These are phyloP conservation scores for Uropsilus gracilis DNA, from an alignment of 2,113 vertebrate genomes.

Conservation along the genomic window DNA sequence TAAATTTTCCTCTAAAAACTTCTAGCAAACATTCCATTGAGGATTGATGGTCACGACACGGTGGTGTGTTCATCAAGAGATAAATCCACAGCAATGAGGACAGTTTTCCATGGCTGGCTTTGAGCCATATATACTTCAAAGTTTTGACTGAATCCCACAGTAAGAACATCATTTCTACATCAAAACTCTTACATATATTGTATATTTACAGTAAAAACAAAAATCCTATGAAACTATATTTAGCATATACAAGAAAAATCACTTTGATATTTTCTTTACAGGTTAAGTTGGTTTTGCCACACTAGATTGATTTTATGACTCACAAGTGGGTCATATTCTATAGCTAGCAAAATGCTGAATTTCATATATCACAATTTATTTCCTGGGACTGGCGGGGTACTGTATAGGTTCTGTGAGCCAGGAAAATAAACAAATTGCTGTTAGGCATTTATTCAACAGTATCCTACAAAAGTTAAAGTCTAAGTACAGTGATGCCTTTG, in stretches of 20 bases:
- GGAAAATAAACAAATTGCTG: neutral
- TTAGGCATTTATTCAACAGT: neutral
- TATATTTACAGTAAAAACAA: neutral
- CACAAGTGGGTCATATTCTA: neutral
- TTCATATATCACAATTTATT: neutral
- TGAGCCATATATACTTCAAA: neutral
- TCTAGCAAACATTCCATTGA: neutral
- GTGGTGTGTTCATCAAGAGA: neutral
- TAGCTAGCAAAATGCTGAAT: neutral
- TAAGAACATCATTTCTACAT: neutral
- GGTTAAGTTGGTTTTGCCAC: neutral
- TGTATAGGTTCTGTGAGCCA: neutral
- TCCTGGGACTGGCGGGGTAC: neutral
- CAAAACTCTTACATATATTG: neutral
- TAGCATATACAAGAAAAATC: neutral
- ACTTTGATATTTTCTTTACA: neutral
- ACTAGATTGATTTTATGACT: neutral
- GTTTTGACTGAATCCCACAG: neutral
- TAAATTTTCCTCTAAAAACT: neutral
- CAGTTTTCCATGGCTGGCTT: neutral
- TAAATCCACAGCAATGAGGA: neutral
- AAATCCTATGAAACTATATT: neutral
- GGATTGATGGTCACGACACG: neutral
- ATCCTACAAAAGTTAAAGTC: neutral
- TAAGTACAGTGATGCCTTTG: neutral